Conservation (phyloP, 2,888 invertebrate genomes). For the Meghimatium bilineatum region DNA sequence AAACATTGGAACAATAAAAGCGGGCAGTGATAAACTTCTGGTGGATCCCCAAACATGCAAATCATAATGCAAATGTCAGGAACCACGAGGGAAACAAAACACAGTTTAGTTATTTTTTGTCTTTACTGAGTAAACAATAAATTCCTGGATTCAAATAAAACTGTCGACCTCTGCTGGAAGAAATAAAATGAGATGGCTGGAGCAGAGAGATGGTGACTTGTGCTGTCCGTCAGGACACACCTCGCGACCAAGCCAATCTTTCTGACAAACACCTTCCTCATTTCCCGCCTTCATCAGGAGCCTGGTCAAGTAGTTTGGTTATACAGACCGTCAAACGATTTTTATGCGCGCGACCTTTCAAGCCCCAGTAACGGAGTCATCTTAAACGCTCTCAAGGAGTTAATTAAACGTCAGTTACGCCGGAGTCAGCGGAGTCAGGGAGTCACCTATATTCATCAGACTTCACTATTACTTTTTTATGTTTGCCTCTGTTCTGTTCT, state of each 20-base stretch:
- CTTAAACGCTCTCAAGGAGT: conserved; percentile 15
- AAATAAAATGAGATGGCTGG: no score
- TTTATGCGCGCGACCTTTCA: conserved; percentile 11
- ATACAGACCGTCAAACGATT: conserved; percentile 6
- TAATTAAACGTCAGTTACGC: conserved; percentile 13
- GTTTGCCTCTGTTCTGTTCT: background rate
- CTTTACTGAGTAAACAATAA: no score
- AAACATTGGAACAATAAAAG: no score
- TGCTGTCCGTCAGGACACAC: no score
- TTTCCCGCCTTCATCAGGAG: background rate
- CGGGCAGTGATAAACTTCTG: no score
- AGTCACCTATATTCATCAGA: background rate
- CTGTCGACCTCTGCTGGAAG: no score
- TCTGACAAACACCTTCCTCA: background rate
- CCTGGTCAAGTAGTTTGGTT: conserved; percentile 12
- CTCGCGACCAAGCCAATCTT: background rate
- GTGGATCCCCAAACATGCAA: no score
- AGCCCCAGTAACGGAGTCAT: background rate
- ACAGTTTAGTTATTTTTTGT: no score
- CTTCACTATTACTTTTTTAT: background rate
- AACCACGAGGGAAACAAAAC: no score
- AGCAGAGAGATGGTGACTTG: no score
- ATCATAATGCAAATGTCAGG: no score
- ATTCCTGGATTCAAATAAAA: no score
- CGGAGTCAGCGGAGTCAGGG: conserved; percentile 1